Conservation (phyloP, 2,113 vertebrate species). For the Peromyscus leucopus region DNA sequence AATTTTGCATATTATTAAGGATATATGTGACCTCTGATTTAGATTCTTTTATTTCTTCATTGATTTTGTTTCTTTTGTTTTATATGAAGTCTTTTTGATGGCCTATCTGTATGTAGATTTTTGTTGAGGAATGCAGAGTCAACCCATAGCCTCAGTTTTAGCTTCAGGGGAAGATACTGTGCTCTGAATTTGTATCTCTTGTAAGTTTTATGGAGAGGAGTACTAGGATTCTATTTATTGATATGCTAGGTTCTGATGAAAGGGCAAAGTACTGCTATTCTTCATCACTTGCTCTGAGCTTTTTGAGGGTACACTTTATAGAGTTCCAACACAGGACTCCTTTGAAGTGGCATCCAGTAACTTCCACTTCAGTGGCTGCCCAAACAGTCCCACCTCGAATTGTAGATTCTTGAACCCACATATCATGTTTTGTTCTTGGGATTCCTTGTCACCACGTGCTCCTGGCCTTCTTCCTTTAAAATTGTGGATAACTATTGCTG, state of each 20-base stretch:
- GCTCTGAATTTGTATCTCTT: no score
- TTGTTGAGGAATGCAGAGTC: not conserved
- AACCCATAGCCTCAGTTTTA: not conserved
- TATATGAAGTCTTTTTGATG: not conserved
- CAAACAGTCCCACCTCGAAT: not conserved
- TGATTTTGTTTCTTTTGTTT: not conserved
- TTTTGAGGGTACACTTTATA: not conserved
- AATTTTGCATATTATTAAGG: not conserved
- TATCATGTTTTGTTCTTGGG: not conserved
- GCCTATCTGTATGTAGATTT: not conserved
- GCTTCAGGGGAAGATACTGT: not conserved
- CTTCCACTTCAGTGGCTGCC: not conserved
- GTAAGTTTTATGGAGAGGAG: not conserved
- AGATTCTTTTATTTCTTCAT: not conserved
- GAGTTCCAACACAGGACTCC: not conserved
- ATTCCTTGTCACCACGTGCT: not conserved
- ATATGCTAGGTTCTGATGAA: not conserved
- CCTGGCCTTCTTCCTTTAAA: not conserved
- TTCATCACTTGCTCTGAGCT: not conserved
- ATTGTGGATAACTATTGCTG: not conserved
- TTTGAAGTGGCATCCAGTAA: no score
- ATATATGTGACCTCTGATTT: not conserved
- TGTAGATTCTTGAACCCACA: not conserved
- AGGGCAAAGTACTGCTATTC: not conserved
- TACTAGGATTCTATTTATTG: not conserved